A percentile compares a stretch with the other conserved stretches of the same genome.
phyloP scores from a whole-genome alignment of 1,140 invertebrate species.

The Eriocheir sinensis region DNA sequence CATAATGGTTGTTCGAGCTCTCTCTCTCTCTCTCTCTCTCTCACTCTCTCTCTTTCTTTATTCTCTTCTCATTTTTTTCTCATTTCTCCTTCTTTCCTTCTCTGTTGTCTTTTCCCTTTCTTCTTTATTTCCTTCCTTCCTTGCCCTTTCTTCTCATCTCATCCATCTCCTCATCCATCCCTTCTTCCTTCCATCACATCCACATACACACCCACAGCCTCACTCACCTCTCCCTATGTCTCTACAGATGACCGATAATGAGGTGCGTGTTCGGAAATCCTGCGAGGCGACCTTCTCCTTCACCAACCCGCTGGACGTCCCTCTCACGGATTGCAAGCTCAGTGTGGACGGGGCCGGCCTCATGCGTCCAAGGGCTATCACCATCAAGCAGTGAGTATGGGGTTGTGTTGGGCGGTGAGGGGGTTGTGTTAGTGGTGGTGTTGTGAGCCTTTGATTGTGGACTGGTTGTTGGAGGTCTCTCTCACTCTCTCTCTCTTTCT shows the following conservation, averaged over 20 bases:
- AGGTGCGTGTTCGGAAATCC: slow-evolving; percentile 78
- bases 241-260: slow-evolving; percentile 39
- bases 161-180: not conserved
- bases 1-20: no score
- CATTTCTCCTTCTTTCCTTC: not conserved
- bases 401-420: slow-evolving; percentile 28
- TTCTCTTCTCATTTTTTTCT: not conserved
- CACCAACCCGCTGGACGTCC: slow-evolving; percentile 81
- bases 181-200: not conserved
- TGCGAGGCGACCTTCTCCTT: slow-evolving; percentile 81
- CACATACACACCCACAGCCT: no score
- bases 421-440: no score
- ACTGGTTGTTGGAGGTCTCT: no score
- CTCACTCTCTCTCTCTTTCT: slow-evolving; percentile 51
- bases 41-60: not conserved
- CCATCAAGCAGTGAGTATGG: slow-evolving; percentile 77
- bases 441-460: no score
- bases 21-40: no score
- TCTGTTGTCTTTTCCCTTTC: not conserved
- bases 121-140: not conserved
- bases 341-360: slow-evolving; percentile 82
- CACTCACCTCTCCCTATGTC: not conserved
- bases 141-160: not conserved
- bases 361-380: slow-evolving; percentile 79
- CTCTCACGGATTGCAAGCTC: slow-evolving; percentile 81